Base-by-base conservation (phyloP, 2,797 vertebrate genomes). In the Petrocephalus sullivani region DNA sequence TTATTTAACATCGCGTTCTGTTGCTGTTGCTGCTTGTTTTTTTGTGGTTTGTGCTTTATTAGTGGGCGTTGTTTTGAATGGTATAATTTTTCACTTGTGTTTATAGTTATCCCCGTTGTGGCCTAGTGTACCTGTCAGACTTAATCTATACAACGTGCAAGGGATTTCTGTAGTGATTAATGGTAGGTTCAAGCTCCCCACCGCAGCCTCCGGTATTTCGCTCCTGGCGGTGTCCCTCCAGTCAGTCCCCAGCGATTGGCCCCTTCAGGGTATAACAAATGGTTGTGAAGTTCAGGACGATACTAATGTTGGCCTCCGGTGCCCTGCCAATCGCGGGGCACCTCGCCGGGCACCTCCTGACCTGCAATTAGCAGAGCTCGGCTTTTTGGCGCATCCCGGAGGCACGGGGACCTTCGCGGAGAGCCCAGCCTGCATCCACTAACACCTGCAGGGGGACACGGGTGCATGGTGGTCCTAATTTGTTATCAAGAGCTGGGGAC, bases 101-200 rank as follows among this genome's bases (percentile, higher is more conserved):
- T 58, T 58, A 85, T 54, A 57, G 85, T 49, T 21, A 46, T 21
- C 41, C 57, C n/a, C 8, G 9, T 19, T 10, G 33, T 21, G 41
- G 85, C 84, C 2, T n/a, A 87, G 85, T 46, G 8, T 49, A 51
- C 41, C 19, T 12, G 53, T 58, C 53, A 58, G 56, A 60, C 21
- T 41, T 16, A 33, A 37, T 61, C 85, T 87, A n/a, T 19, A 16
- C 58, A n/a, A 64, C 37, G n/a, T 87, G 37, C 28, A 12, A 61
- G 57, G 85, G 85, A 87, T 87, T 86, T 87, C n/a, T 64, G n/a
- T 19, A 23, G 21, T 87, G 85, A 87, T 87, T 87, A 87, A 87
- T 87, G 85, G 85, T 61, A 41, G 57, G 85, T 37, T 19, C 28
- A 23, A 28, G 33, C 6, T n/a, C 57, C 67, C 41, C 28, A 16